Base-by-base conservation (phyloP, 2,888 invertebrate species). In the Crossocerus cetratus region DNA sequence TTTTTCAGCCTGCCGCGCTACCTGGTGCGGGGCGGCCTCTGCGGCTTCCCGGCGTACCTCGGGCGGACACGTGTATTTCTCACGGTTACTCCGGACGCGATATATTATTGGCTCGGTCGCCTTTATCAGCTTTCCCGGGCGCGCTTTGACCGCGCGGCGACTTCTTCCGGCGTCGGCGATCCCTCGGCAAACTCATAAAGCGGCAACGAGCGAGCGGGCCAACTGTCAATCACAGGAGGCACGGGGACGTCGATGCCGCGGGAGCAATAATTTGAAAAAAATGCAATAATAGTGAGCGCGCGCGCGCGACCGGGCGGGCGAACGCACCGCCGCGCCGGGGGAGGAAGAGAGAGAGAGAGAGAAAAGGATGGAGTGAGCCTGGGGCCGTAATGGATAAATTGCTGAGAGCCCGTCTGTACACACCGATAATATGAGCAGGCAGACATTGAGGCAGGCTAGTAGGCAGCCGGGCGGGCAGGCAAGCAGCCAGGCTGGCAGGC, bases 301-400 rank as follows among this genome's bases (percentile, higher is more conserved):
- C 84, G 87, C 83, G 32, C 32, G 32, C 32, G n/a, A 32, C 32
- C 32, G 11, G 2, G 8, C 32, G 8, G 8, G 0, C 5, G 32
- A 32, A 32, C 5, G 32, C 0, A 32, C 5, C 5, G 2, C n/a
- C n/a, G n/a, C n/a, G n/a, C n/a, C n/a, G n/a, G n/a, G n/a, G n/a
- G n/a, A n/a, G n/a, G n/a, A n/a, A n/a, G n/a, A n/a, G n/a, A 5
- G 23, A 23, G 23, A 2, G 23, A 2, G 32, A 8, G 8, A 11
- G 8, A 32, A 11, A 32, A 32, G 32, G 32, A 8, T 8, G 32
- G 32, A 32, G 32, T 2, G 32, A 32, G 49, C 14, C 82, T 78
- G 85, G 80, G 84, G 84, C 85, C 87, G 88, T 89, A 90, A 90
- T 90, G 90, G 90, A 90, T 90, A 90, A 90, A 90, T 90, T 90